Evolutionary conservation across 2,797 vertebrate genomes (phyloP).

Genomic region (Vespertilio murinus): DNA sequence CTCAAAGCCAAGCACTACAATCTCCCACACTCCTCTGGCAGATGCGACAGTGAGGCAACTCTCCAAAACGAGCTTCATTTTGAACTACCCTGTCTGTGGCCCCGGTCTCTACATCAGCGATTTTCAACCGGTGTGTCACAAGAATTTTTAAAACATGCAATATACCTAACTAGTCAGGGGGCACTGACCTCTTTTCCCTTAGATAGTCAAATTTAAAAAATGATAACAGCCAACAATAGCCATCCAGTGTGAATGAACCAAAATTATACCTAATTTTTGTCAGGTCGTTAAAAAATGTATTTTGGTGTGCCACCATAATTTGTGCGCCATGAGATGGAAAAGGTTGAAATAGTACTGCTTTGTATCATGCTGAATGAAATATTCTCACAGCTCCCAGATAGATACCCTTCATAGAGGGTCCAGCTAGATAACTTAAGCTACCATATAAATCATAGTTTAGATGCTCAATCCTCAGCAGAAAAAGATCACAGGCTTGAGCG

Average conservation of each 20-base stretch:
- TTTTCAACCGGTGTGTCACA: not conserved
- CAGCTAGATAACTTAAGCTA: constrained; percentile 1
- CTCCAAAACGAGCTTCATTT: constrained; percentile 31
- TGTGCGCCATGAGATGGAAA: not conserved
- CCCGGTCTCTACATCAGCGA: not conserved
- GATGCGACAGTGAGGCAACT: not conserved
- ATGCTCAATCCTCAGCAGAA: not conserved
- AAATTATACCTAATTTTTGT: not conserved
- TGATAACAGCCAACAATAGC: not conserved
- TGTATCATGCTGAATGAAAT: constrained; percentile 36
- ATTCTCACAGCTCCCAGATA: not conserved
- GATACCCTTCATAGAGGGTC: not conserved
- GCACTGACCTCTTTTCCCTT: not conserved
- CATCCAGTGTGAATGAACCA: not conserved
- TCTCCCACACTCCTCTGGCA: constrained; percentile 42
- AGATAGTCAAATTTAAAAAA: not conserved
- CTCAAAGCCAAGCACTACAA: constrained; percentile 1
- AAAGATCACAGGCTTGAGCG: not conserved
- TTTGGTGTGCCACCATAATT: not conserved
- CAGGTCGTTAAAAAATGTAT: not conserved
- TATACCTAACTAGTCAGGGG: not conserved
- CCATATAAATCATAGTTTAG: constrained; percentile 6
- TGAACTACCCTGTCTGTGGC: constrained; percentile 11
- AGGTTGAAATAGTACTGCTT: not conserved
- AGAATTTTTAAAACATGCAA: not conserved